Evolutionary conservation across 2,797 vertebrate genomes (phyloP).

Genomic region (Ctenopoma multispine): DNA sequence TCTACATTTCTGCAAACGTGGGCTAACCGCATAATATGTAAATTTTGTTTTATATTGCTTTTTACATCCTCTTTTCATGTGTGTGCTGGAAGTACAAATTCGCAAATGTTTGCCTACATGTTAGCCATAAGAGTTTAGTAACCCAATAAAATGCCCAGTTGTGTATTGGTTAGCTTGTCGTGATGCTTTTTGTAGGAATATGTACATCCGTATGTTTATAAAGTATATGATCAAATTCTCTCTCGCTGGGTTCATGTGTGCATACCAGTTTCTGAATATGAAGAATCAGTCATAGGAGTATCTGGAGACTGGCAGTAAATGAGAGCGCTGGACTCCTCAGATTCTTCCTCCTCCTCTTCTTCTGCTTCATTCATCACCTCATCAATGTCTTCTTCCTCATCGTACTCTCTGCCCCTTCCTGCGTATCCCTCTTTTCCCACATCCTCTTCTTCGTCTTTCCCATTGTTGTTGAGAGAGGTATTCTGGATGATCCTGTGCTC

Average conservation of each 20-base stretch:
- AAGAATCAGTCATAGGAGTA: slow-evolving; percentile 79
- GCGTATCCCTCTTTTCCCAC: slow-evolving; percentile 24
- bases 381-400: slow-evolving; percentile 73
- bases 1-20: too few relatives aligned
- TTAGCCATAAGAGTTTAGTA: not conserved
- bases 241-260: not conserved
- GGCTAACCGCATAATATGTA: too few relatives aligned
- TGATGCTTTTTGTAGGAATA: not conserved
- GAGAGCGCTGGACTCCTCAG: slow-evolving; percentile 64
- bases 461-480: slow-evolving; percentile 49
- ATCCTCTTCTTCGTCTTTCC: slow-evolving; percentile 33
- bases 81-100: too few relatives aligned
- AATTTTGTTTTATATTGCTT: too few relatives aligned
- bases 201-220: not conserved
- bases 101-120: not conserved
- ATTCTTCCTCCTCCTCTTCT: slow-evolving; percentile 63
- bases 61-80: too few relatives aligned
- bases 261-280: slow-evolving; percentile 80
- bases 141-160: not conserved
- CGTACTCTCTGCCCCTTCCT: slow-evolving; percentile 28
- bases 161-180: not conserved
- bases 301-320: slow-evolving; percentile 76
- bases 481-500: slow-evolving; percentile 25
- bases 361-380: slow-evolving; percentile 76
- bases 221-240: not conserved